Conservation (phyloP, 2,797 vertebrate genomes). For the Aulostomus chinensis region DNA sequence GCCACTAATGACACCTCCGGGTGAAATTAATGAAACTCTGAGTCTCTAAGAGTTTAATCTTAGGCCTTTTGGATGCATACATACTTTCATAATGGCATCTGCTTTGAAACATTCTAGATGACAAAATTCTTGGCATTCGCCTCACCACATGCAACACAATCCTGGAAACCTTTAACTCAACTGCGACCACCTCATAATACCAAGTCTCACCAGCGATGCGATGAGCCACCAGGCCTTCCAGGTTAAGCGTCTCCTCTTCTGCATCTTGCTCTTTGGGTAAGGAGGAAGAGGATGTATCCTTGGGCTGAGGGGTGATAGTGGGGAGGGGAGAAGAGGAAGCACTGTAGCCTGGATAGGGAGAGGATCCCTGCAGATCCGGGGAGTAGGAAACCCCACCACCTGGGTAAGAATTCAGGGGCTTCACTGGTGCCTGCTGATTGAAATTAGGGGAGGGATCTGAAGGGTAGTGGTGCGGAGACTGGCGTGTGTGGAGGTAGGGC, state of each 20-base stretch:
- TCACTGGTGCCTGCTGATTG: slow-evolving; percentile 64
- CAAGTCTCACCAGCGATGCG: slow-evolving; percentile 90
- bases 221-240: slow-evolving; percentile 95
- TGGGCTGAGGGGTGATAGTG: slow-evolving; percentile 66
- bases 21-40: slow-evolving; percentile 2
- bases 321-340: slow-evolving; percentile 80
- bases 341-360: slow-evolving; percentile 76
- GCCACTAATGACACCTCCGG: no score
- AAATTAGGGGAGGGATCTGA: slow-evolving; percentile 55
- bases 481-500: slow-evolving; percentile 64
- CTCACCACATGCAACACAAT: neutral
- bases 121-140: no score
- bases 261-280: slow-evolving; percentile 80
- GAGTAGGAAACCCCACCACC: slow-evolving; percentile 61
- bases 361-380: slow-evolving; percentile 74
- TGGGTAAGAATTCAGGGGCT: slow-evolving; percentile 63
- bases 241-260: slow-evolving; percentile 87
- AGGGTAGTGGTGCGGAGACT: slow-evolving; percentile 46
- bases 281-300: slow-evolving; percentile 75
- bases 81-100: no score
- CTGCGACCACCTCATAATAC: neutral
- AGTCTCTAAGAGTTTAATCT: no score
- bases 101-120: no score
- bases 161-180: no score
- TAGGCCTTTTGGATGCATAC: no score